Conservation (phyloP, 2,797 vertebrate species). For the Phataginus tetradactyla region DNA sequence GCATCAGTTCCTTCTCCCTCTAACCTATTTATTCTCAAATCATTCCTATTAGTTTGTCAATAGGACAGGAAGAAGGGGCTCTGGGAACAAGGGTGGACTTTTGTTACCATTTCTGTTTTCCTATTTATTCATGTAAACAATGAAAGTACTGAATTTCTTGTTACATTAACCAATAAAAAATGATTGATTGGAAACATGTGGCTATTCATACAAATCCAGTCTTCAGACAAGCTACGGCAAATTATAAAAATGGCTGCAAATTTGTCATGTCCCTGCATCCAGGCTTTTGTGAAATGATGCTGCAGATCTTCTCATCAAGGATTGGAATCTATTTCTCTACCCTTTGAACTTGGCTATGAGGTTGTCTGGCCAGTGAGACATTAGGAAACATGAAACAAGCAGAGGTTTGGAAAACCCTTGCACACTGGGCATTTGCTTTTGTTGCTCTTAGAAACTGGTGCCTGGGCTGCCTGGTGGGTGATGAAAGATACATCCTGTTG, state of each 20-base stretch:
- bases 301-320: background rate
- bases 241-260: background rate
- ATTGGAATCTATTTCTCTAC: rapidly evolving
- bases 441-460: background rate
- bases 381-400: background rate
- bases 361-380: background rate
- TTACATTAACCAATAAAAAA: background rate
- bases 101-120: background rate
- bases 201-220: background rate
- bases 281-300: background rate
- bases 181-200: background rate
- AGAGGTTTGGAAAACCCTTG: background rate
- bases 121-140: background rate
- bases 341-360: background rate
- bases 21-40: background rate
- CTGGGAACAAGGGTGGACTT: background rate
- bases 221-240: background rate
- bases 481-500: background rate
- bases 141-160: background rate
- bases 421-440: background rate
- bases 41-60: background rate
- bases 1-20: background rate
- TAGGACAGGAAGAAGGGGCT: background rate
- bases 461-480: background rate
- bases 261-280: background rate